phyloP scores from a whole-genome alignment of 2,113 vertebrate genomes.

The Triplophysa rosa region DNA sequence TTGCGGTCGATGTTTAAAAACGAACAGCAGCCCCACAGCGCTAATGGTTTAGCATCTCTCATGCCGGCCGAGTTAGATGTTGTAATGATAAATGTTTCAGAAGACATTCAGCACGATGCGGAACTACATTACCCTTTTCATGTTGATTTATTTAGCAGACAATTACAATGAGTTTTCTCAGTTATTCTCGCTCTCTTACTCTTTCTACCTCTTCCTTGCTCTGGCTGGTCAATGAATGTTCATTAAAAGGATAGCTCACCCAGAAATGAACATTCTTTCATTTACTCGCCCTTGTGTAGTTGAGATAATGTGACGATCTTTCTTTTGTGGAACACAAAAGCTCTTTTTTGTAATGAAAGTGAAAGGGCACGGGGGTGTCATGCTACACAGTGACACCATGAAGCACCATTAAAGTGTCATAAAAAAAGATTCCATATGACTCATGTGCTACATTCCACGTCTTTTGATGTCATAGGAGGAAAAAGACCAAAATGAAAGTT shows the following conservation, averaged over 20 bases:
- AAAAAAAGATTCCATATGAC: too few species aligned
- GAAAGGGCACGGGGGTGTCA: too few species aligned
- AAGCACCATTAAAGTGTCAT: too few species aligned
- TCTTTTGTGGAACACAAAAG: slow-evolving; percentile 2
- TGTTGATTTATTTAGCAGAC: background rate
- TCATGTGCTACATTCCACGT: too few species aligned
- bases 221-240: background rate
- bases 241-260: background rate
- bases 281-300: background rate
- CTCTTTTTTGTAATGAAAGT: too few species aligned
- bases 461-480: too few species aligned
- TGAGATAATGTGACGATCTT: background rate
- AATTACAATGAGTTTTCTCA: slow-evolving; percentile 23
- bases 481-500: too few species aligned
- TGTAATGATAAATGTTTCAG: slow-evolving; percentile 19
- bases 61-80: background rate
- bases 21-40: slow-evolving; percentile 20
- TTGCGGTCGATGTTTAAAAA: slow-evolving; percentile 23
- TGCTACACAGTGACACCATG: too few species aligned
- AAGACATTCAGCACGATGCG: slow-evolving; percentile 21
- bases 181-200: background rate
- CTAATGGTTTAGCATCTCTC: slow-evolving; percentile 5
- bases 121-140: slow-evolving; percentile 21
- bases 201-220: background rate
- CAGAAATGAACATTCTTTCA: background rate